Evolutionary conservation across 2,888 invertebrate genomes (phyloP).

Genomic region (Tuberolachnus salignus): DNA sequence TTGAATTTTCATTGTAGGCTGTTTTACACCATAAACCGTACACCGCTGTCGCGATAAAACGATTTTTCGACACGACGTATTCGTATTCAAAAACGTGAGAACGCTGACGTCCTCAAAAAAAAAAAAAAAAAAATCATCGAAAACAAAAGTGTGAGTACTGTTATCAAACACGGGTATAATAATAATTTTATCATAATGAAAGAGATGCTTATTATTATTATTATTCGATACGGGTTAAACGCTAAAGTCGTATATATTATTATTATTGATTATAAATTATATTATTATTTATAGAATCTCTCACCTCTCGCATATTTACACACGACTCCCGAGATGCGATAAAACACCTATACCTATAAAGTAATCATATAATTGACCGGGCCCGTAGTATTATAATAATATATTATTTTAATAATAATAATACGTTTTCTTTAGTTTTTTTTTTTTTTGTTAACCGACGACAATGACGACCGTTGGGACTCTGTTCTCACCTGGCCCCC

Average conservation of each 20-base stretch:
- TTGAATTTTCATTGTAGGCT: no score
- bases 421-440: conserved; percentile 5
- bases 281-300: conserved; percentile 22
- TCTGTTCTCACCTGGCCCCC: conserved; percentile 40
- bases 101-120: no score
- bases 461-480: conserved; percentile 31
- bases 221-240: no score
- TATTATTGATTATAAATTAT: no score
- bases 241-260: not conserved
- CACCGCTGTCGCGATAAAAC: no score
- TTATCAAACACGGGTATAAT: not conserved
- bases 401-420: not conserved
- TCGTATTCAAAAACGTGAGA: no score
- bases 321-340: not conserved
- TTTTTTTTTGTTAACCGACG: conserved; percentile 12
- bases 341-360: not conserved
- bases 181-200: no score
- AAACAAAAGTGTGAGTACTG: no score
- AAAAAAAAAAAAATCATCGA: no score
- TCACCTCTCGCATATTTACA: conserved; percentile 10
- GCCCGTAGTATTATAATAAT: not conserved
- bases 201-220: no score
- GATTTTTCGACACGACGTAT: no score
- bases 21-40: no score
- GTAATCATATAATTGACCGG: conserved; percentile 22